These are phyloP conservation scores for Whitmania pigra DNA, from an alignment of 1,140 invertebrate species.

Conservation along the genomic window DNA sequence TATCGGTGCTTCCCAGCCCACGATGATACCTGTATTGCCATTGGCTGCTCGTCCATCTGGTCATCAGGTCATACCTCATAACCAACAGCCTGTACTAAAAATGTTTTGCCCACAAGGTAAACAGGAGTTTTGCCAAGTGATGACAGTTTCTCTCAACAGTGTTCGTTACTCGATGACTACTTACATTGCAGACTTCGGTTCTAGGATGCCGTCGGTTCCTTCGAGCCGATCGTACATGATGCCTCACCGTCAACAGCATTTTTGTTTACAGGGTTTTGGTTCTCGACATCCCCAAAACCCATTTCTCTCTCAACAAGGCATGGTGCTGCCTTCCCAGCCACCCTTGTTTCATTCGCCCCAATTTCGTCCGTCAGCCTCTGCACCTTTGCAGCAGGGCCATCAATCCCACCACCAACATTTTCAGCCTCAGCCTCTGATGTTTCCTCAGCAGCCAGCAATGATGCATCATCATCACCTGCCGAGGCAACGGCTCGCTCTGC, in stretches of 20 bases:
- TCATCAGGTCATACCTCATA: too few relatives aligned
- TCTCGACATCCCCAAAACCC: too few relatives aligned
- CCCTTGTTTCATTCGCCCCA: neutral
- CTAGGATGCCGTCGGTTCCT: neutral
- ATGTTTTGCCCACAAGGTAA: too few relatives aligned
- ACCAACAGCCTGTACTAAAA: too few relatives aligned
- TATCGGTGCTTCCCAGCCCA: too few relatives aligned
- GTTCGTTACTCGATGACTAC: too few relatives aligned
- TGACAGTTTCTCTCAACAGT: too few relatives aligned
- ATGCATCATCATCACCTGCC: neutral
- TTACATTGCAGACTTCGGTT: too few relatives aligned
- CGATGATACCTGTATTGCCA: too few relatives aligned
- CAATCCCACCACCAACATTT: conserved; percentile 3
- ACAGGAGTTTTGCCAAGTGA: too few relatives aligned
- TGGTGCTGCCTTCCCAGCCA: neutral
- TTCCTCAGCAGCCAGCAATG: neutral
- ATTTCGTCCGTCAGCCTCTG: neutral
- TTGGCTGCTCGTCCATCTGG: too few relatives aligned
- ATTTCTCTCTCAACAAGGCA: too few relatives aligned
- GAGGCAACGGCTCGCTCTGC: neutral
- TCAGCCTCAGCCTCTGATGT: conserved; percentile 13
- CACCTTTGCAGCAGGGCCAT: neutral
- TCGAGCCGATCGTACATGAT: conserved; percentile 21
- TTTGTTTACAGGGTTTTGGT: neutral
- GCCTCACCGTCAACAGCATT: neutral